phyloP scores from a whole-genome alignment of 2,113 vertebrate genomes.

The Salvelinus fontinalis region DNA sequence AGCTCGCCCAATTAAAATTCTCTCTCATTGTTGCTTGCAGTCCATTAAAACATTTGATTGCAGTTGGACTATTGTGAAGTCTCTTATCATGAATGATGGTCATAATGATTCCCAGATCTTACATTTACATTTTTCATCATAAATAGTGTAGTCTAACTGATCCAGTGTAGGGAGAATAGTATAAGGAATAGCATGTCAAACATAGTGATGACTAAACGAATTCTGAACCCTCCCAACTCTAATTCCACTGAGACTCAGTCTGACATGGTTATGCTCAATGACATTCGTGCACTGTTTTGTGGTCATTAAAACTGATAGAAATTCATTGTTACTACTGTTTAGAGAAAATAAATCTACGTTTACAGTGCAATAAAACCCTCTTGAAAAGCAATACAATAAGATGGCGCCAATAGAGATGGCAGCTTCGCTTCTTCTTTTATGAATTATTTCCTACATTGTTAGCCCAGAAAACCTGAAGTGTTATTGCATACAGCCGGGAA shows the following conservation, averaged over 20 bases:
- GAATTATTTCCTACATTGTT: too few relatives aligned
- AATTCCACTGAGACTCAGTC: conserved; percentile 14
- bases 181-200: not conserved
- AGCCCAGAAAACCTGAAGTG: too few relatives aligned
- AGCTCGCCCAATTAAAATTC: too few relatives aligned
- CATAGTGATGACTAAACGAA: not conserved
- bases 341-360: conserved; percentile 68
- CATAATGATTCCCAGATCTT: too few relatives aligned
- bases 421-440: too few relatives aligned
- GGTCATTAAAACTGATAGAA: conserved; percentile 60
- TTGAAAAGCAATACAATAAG: conserved; percentile 28
- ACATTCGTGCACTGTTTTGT: conserved; percentile 35
- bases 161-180: not conserved
- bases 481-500: too few relatives aligned
- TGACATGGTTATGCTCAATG: conserved; percentile 36
- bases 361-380: conserved; percentile 52
- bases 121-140: not conserved
- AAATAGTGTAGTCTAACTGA: too few relatives aligned
- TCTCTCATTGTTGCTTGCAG: too few relatives aligned
- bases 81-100: too few relatives aligned
- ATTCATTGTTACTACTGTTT: conserved; percentile 44
- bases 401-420: too few relatives aligned
- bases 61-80: too few relatives aligned
- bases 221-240: not conserved
- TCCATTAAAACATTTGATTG: too few relatives aligned